Base-by-base conservation (phyloP, 2,113 vertebrate genomes). In the Gila orcuttii region DNA sequence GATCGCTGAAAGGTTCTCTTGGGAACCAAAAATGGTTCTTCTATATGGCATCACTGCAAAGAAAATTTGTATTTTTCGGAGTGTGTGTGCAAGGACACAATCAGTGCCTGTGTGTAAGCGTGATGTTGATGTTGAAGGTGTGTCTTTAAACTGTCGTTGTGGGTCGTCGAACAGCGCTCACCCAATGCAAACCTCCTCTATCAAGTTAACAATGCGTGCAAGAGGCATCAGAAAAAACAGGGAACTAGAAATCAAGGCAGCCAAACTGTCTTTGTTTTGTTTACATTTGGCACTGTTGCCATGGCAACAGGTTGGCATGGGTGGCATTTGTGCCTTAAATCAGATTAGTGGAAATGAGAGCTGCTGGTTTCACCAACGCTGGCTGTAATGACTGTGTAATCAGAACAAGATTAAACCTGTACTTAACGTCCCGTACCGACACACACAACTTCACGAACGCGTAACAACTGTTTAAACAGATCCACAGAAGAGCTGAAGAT, bases 311-410 rank as follows among this genome's bases (percentile, higher is more conserved):
- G 28, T 55, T 59, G 42, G 11, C 73, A 75, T 59, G 47, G 62
- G 59, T 57, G 66, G 39, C 52, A 77, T 64, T 12, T 55, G n/a
- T 47, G 80, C 74, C 36, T 85, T 86, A 79, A 87, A 89, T 87
- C 86, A 88, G 86, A 88, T 84, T 86, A 91, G 52, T 19, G 77
- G 77, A 84, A 79, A 87, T 50, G 31, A 88, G 62, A 74, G 57
- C 42, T 23, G 66, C 76, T 71, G 52, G 82, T 15, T 78, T 83
- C 47, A 45, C 85, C 62, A 77, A 73, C 9, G 28, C 78, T 86
- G 86, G 66, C 83, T 77, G 83, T 88, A 90, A 91, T 90, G 79
- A 87, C 82, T 47, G 28, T 87, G 88, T 87, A 88, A 89, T 90
- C 86, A 84, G 82, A 83, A 85, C 69, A 74, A 79, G 79, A 77